These are phyloP conservation scores for Sarcophaga variegata DNA, from an alignment of 2,888 invertebrate species.

Conservation along the genomic window DNA sequence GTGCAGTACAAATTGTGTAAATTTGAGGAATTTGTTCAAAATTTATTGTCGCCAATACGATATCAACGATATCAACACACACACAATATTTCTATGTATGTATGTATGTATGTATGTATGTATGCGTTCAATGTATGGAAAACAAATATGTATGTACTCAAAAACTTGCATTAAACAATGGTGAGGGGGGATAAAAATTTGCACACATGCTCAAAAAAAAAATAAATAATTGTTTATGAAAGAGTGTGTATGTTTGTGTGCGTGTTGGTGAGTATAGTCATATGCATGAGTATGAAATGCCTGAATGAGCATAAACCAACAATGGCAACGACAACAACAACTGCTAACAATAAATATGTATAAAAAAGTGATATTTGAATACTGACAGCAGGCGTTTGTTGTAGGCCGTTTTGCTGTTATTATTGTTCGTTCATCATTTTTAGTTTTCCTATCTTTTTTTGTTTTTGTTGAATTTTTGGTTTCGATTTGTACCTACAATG, in stretches of 20 bases:
- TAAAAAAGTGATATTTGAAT: constrained; percentile 26
- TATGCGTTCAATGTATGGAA: background rate
- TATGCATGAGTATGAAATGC: constrained; percentile 32
- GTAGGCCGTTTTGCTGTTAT: constrained; percentile 10
- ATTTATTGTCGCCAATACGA: constrained; percentile 50
- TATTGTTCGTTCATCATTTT: background rate
- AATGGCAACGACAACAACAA: background rate
- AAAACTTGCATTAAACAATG: background rate
- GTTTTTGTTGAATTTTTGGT: background rate
- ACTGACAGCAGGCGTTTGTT: constrained; percentile 48
- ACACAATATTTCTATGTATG: background rate
- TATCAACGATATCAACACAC: background rate
- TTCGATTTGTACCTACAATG: background rate
- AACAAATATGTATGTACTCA: constrained; percentile 4
- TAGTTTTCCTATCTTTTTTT: background rate
- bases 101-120: too few relatives aligned
- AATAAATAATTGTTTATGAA: constrained; percentile 21
- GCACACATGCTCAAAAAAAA: background rate
- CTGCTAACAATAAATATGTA: constrained; percentile 4
- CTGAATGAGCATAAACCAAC: constrained; percentile 44
- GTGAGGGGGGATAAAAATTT: background rate
- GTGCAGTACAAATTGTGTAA: constrained; percentile 45
- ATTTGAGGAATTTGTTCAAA: constrained; percentile 62
- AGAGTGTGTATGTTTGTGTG: constrained; percentile 6
- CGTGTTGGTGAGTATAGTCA: background rate